Evolutionary conservation across 2,113 vertebrate species (phyloP).

Genomic region (Festucalex cinctus): DNA sequence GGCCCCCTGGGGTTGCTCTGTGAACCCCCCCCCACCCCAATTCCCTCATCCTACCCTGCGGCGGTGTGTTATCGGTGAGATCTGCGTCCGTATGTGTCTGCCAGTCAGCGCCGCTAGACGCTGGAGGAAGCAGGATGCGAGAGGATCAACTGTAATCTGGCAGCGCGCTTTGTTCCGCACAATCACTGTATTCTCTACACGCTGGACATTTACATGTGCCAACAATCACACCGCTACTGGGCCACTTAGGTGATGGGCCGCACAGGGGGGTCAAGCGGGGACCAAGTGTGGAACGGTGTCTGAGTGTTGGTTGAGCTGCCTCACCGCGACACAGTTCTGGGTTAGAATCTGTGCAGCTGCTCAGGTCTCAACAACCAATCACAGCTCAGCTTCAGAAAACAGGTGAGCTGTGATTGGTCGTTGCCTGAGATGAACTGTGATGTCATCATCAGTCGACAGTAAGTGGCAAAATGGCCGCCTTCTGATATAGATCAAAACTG

Average conservation of each 20-base stretch:
- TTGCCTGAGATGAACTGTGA: too few relatives aligned
- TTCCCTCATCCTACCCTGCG: conserved; percentile 23
- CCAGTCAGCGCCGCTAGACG: conserved; percentile 57
- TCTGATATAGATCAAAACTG: too few relatives aligned
- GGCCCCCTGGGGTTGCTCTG: conserved; percentile 35
- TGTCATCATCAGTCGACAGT: too few relatives aligned
- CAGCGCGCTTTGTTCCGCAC: conserved; percentile 66
- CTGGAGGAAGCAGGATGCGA: conserved; percentile 70
- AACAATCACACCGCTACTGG: conserved; percentile 61
- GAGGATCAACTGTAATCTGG: conserved; percentile 72
- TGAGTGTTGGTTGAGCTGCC: not conserved
- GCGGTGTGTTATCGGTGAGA: conserved; percentile 58
- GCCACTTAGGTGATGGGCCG: conserved; percentile 35
- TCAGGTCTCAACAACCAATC: too few relatives aligned
- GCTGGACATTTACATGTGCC: conserved; percentile 64
- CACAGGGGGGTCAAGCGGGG: not conserved
- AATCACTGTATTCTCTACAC: conserved; percentile 64
- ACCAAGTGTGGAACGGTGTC: not conserved
- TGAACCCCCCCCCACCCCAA: conserved; percentile 27
- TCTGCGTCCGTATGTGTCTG: conserved; percentile 67
- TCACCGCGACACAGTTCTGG: not conserved
- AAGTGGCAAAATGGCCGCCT: too few relatives aligned
- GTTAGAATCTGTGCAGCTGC: not conserved
- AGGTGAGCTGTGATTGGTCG: too few relatives aligned
- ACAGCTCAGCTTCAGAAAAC: too few relatives aligned